Conservation (phyloP, 2,113 vertebrate species). For the Ondatra zibethicus region DNA sequence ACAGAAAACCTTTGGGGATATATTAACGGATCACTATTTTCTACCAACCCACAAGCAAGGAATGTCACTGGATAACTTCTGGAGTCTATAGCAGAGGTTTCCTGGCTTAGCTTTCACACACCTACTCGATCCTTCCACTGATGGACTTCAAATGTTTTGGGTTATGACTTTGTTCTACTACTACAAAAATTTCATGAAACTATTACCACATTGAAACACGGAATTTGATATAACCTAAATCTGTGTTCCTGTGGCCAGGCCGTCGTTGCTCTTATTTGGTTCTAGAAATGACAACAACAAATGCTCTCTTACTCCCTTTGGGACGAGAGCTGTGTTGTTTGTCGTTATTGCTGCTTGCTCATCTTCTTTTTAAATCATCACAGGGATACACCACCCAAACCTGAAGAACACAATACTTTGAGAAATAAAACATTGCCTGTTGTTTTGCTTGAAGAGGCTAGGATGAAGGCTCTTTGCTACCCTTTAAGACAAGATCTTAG, state of each 20-base stretch:
- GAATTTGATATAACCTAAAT: not conserved
- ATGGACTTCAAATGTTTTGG: not conserved
- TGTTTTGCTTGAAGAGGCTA: constrained; percentile 19
- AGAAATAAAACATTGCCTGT: not conserved
- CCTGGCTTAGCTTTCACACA: not conserved
- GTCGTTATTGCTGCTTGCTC: not conserved
- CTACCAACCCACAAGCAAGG: not conserved
- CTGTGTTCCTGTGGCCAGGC: not conserved
- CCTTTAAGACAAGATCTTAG: not conserved
- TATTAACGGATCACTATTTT: not conserved
- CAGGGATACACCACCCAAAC: not conserved
- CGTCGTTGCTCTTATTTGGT: not conserved
- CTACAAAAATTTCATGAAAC: not conserved
- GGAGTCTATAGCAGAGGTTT: not conserved
- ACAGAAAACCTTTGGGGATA: not conserved
- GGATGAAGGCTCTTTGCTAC: not conserved
- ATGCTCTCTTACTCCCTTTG: not conserved
- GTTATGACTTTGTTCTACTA: not conserved
- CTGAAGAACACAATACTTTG: not conserved
- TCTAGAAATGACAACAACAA: not conserved
- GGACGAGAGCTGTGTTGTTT: not conserved
- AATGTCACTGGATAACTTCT: not conserved
- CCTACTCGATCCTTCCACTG: not conserved
- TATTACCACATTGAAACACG: too few species aligned
- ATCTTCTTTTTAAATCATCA: not conserved